Evolutionary conservation across 2,888 invertebrate genomes (phyloP).

Genomic region (Blastobasis lacticolella): DNA sequence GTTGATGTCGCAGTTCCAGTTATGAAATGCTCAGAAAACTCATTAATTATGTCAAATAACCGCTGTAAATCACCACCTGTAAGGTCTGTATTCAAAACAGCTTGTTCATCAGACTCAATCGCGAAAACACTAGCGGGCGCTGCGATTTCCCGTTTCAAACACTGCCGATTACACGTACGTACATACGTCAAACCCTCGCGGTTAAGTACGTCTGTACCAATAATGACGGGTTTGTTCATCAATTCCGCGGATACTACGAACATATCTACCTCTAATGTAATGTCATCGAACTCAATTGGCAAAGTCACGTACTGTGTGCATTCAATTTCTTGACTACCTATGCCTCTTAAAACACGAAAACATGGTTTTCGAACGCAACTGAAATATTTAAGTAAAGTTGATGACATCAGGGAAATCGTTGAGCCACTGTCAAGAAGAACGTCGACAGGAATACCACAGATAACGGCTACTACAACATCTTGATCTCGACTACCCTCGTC

Average conservation of each 20-base stretch:
- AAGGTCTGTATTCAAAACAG: slow-evolving; percentile 8
- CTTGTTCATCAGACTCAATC: background rate
- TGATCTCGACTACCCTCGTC: too few relatives aligned
- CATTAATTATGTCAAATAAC: slow-evolving; percentile 7
- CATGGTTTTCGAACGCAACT: slow-evolving; percentile 4
- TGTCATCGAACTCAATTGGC: slow-evolving; percentile 15
- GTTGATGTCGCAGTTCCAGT: slow-evolving; percentile 11
- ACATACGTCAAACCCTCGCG: slow-evolving; percentile 16
- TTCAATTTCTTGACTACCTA: slow-evolving; percentile 12
- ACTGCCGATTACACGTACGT: slow-evolving; percentile 10
- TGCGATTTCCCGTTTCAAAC: slow-evolving; percentile 3
- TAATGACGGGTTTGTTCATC: slow-evolving; percentile 15
- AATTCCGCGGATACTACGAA: slow-evolving; percentile 8
- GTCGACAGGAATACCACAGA: too few relatives aligned
- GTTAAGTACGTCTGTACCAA: slow-evolving; percentile 22
- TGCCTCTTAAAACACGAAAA: slow-evolving; percentile 15
- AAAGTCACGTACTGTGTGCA: slow-evolving; percentile 8
- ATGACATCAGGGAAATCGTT: too few relatives aligned
- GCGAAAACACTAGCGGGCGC: too few relatives aligned
- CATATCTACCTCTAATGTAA: slow-evolving; percentile 18
- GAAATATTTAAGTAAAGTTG: slow-evolving; percentile 14
- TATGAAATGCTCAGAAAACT: slow-evolving; percentile 10
- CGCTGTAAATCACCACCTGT: slow-evolving; percentile 4
- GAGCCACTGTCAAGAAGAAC: too few relatives aligned
- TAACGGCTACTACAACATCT: too few relatives aligned